Evolutionary conservation across 2,888 invertebrate genomes (phyloP).

Genomic region (Sinodicranocentrus sp.): DNA sequence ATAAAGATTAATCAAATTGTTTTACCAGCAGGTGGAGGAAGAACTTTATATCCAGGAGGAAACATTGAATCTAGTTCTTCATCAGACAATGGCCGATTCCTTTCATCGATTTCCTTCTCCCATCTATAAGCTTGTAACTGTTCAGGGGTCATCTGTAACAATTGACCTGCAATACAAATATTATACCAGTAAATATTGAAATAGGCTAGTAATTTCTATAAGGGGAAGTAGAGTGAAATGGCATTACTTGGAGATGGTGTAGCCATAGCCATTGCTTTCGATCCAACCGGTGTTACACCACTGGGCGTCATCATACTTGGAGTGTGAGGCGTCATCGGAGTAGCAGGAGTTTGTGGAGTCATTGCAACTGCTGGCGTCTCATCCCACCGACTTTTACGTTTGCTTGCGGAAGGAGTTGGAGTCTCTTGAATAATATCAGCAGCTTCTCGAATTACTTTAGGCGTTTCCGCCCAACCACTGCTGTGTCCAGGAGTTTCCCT

Average conservation of each 20-base stretch:
- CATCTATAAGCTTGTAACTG: constrained; percentile 98
- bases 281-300: constrained; percentile 91
- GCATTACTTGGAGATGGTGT: constrained; percentile 95
- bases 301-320: constrained; percentile 89
- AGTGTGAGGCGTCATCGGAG: constrained; percentile 86
- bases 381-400: constrained; percentile 98
- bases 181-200: not conserved
- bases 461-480: constrained; percentile 99
- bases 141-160: constrained; percentile 99
- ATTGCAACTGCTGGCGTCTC: constrained; percentile 90
- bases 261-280: constrained; percentile 98
- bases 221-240: constrained; percentile 2
- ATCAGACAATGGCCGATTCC: constrained; percentile 96
- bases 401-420: constrained; percentile 93
- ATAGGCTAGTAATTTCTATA: not conserved
- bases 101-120: constrained; percentile 99
- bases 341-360: constrained; percentile 82
- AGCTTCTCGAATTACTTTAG: constrained; percentile 90
- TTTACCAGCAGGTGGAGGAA: constrained; percentile 93
- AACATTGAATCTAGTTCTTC: constrained; percentile 99
- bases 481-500: constrained; percentile 97
- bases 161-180: constrained; percentile 83
- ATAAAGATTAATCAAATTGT: not conserved
- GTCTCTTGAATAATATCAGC: constrained; percentile 86
- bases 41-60: constrained; percentile 98